Percentiles rank a stretch among this genome's conserved stretches.
Evolutionary conservation across 2,113 vertebrate species (phyloP).

Genomic region (Poicephalus meyeri): DNA sequence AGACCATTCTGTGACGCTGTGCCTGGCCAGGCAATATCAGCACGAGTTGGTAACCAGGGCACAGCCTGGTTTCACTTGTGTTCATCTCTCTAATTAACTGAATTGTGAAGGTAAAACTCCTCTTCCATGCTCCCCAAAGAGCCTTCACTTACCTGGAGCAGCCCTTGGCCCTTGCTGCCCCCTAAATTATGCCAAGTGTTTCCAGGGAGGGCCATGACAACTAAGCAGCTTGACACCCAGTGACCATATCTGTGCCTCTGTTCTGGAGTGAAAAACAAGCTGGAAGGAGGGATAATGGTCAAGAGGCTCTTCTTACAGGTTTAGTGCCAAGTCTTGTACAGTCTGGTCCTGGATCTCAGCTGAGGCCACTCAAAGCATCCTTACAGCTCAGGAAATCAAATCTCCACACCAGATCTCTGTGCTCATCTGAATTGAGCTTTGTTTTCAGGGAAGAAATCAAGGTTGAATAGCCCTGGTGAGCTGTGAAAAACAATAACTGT

Average conservation of each 20-base stretch:
- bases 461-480: neutral
- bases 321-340: neutral
- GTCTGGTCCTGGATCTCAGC: neutral
- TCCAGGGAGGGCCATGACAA: neutral
- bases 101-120: neutral
- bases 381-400: neutral
- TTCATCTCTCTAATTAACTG: neutral
- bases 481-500: neutral
- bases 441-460: neutral
- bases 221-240: neutral
- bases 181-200: neutral
- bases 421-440: constrained; percentile 4
- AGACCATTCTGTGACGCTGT: too few relatives aligned
- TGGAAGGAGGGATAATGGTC: neutral
- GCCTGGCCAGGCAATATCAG: neutral
- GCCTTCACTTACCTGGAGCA: neutral
- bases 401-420: neutral
- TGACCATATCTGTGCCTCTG: neutral
- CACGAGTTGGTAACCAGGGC: neutral
- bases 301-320: neutral
- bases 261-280: neutral
- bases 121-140: neutral
- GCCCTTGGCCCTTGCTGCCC: neutral
- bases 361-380: neutral
- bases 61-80: neutral